Base-by-base conservation (phyloP, 2,888 invertebrate genomes). In the Caenorhabditis sulstoni region DNA sequence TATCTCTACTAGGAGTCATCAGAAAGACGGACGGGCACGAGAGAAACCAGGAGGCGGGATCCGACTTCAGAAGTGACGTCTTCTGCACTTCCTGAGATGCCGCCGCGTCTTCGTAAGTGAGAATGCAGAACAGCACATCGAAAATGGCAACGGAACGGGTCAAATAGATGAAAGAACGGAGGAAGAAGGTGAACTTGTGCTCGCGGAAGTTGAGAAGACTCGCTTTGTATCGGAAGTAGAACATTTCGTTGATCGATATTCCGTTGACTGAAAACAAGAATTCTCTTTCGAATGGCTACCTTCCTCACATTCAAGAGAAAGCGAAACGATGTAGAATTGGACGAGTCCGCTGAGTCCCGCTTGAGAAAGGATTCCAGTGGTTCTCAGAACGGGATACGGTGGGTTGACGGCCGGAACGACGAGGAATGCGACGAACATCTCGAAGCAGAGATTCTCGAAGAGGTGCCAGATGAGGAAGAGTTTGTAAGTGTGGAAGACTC, bases 381-480 rank as follows among this genome's bases (percentile, higher is more conserved):
- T 39, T 9, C 57, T 14, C 4, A 66, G 47, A 18, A 66, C 37
- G 2, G 57, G 20, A 23, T 57, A 66, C n/a, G 66, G 66, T 8
- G 66, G 37, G 22, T 66, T 45, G 9, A 66, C 37, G 1, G 47
- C 57, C 4, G 66, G 66, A 7, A n/a, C 37, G 20, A 66, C 35
- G 14, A 66, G 14, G 37, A 47, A 37, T n/a, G 57, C 18, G 7
- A 47, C 35, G 35, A 47, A 57, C 2, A 66, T 9, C 22, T 66
- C 66, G n/a, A 66, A 66, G 35, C 20, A 44, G 4, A 49, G 16
- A 22, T 66, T 66, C 22, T 66, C 66, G 12, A 66, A 1, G 5
- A 66, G 37, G 22, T 66, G 66, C 55, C 66, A 66, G 11, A 66
- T 49, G 9, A 66, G 47, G 12, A 66, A 66, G 0, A 66, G 4